Evolutionary conservation across 2,888 invertebrate species (phyloP).

Genomic region (Scaptomyza cyrtandrae): DNA sequence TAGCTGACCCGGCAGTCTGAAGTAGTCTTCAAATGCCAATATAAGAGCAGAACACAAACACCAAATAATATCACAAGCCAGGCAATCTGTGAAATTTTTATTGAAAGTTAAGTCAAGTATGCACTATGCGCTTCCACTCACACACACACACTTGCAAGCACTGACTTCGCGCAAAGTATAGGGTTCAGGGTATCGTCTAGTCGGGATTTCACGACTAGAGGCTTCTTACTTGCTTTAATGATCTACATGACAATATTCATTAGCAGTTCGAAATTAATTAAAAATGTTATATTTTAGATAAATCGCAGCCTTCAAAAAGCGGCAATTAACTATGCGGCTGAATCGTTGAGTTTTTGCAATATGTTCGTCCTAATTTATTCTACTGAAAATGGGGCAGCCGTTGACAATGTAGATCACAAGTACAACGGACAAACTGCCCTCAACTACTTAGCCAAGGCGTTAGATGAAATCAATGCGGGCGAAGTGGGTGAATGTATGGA

Average conservation of each 20-base stretch:
- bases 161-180: no score
- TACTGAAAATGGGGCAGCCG: background rate
- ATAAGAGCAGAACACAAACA: no score
- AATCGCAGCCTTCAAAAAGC: background rate
- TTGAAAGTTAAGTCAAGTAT: no score
- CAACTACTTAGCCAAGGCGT: background rate
- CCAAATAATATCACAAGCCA: no score
- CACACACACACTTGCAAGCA: no score
- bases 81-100: no score
- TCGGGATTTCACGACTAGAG: no score
- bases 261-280: background rate
- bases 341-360: background rate
- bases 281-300: background rate
- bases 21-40: no score
- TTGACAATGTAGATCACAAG: background rate
- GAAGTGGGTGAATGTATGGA: slow-evolving; percentile 4
- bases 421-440: background rate
- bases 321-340: slow-evolving; percentile 1
- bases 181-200: no score
- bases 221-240: no score
- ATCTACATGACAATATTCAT: background rate
- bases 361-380: background rate
- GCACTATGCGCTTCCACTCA: no score
- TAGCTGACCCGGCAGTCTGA: no score
- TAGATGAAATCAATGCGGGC: background rate